Conservation (phyloP, 2,113 vertebrate species). For the Mirza zaza region DNA sequence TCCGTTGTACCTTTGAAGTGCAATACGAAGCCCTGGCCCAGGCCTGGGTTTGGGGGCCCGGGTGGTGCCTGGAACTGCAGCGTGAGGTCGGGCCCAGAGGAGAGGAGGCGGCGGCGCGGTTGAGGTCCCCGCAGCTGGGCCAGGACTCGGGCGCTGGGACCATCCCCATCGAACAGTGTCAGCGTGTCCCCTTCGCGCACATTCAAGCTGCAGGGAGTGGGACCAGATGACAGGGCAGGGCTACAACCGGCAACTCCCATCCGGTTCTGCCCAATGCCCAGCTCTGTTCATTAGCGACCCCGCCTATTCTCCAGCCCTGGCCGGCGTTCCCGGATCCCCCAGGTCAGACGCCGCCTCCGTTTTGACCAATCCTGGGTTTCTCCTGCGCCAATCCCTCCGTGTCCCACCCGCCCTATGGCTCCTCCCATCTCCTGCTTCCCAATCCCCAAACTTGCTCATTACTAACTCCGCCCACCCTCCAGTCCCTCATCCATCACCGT, state of each 20-base stretch:
- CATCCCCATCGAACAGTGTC: constrained; percentile 91
- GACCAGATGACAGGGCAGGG: neutral
- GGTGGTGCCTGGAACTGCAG: constrained; percentile 94
- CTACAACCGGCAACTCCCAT: rapidly evolving
- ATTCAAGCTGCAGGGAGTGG: constrained; percentile 86
- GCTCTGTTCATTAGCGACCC: neutral
- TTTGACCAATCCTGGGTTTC: neutral
- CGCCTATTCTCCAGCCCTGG: neutral
- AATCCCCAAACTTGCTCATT: neutral
- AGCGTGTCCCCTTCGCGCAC: constrained; percentile 92
- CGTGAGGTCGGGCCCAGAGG: constrained; percentile 91
- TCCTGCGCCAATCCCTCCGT: neutral
- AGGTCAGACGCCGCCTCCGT: neutral
- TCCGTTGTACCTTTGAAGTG: constrained; percentile 89
- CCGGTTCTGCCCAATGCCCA: neutral
- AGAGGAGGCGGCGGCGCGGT: constrained; percentile 91
- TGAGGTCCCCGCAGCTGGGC: constrained; percentile 91
- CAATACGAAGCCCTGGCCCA: constrained; percentile 93
- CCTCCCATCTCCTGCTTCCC: neutral
- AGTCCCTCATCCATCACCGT: neutral
- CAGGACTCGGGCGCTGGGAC: constrained; percentile 91
- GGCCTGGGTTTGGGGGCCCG: constrained; percentile 89
- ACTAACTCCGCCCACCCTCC: neutral
- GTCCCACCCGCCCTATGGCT: neutral
- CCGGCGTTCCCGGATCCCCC: neutral